These are phyloP conservation scores for Datnioides undecimradiatus DNA, from an alignment of 2,113 vertebrate species.

Conservation along the genomic window DNA sequence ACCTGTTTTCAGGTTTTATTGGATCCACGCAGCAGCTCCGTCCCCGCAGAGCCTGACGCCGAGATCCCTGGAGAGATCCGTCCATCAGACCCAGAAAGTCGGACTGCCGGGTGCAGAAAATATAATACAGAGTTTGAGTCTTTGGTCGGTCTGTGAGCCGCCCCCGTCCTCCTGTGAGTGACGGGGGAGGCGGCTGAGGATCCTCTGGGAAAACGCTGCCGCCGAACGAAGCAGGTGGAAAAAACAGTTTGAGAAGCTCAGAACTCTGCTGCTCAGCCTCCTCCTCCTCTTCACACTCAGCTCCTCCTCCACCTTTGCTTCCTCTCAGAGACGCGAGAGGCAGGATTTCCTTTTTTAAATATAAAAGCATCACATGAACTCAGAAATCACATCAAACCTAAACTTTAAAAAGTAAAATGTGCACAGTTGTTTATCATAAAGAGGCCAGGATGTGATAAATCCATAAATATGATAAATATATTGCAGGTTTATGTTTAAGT, in stretches of 20 bases:
- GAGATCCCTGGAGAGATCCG: constrained; percentile 20
- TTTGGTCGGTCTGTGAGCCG: constrained; percentile 8
- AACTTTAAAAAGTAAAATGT: no score
- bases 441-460: no score
- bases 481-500: no score
- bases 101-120: constrained; percentile 18
- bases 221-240: constrained; percentile 34
- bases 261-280: constrained; percentile 7
- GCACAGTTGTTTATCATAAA: no score
- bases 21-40: not conserved
- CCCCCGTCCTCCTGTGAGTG: constrained; percentile 14
- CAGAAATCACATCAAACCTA: no score
- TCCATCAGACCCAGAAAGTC: constrained; percentile 12
- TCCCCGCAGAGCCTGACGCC: not conserved
- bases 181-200: constrained; percentile 12
- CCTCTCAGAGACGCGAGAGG: no score
- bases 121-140: constrained; percentile 34
- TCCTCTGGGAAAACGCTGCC: constrained; percentile 2
- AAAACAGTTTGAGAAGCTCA: constrained; percentile 18
- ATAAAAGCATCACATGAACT: no score
- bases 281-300: not conserved
- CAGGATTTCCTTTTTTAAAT: no score
- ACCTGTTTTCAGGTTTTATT: not conserved
- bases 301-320: not conserved
- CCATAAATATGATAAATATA: no score